Conservation (phyloP, 2,113 vertebrate species). For the Ramphastos sulfuratus region DNA sequence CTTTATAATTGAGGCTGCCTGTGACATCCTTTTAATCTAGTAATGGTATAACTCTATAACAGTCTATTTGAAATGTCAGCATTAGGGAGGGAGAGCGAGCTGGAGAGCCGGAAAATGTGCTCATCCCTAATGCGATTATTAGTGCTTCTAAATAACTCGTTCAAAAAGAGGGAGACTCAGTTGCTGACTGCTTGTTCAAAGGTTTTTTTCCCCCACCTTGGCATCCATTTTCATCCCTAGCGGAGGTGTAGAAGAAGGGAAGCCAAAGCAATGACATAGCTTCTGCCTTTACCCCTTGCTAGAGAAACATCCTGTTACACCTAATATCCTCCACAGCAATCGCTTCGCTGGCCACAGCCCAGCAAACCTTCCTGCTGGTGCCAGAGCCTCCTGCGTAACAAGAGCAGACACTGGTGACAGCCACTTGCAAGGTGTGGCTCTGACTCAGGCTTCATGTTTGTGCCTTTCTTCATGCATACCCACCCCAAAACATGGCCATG, state of each 20-base stretch:
- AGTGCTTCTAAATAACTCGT: neutral
- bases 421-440: neutral
- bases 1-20: neutral
- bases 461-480: neutral
- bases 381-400: neutral
- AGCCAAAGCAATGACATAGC: constrained; percentile 50
- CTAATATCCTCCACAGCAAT: neutral
- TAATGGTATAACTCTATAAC: constrained; percentile 23
- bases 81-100: neutral
- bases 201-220: neutral
- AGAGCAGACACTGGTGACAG: neutral
- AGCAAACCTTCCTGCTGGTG: neutral
- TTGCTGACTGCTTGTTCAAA: neutral
- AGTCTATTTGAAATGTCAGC: constrained; percentile 23
- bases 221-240: constrained; percentile 21
- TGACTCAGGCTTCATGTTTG: neutral
- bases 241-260: constrained; percentile 36
- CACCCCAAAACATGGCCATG: neutral
- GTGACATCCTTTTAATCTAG: constrained; percentile 40
- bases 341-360: neutral
- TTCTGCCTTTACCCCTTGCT: constrained; percentile 11
- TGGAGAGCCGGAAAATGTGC: neutral
- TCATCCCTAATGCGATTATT: constrained; percentile 47
- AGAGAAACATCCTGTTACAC: constrained; percentile 43
- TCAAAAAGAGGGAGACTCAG: neutral